These are phyloP conservation scores for Chromobotia macracanthus DNA, from an alignment of 2,797 vertebrate genomes.

Conservation along the genomic window DNA sequence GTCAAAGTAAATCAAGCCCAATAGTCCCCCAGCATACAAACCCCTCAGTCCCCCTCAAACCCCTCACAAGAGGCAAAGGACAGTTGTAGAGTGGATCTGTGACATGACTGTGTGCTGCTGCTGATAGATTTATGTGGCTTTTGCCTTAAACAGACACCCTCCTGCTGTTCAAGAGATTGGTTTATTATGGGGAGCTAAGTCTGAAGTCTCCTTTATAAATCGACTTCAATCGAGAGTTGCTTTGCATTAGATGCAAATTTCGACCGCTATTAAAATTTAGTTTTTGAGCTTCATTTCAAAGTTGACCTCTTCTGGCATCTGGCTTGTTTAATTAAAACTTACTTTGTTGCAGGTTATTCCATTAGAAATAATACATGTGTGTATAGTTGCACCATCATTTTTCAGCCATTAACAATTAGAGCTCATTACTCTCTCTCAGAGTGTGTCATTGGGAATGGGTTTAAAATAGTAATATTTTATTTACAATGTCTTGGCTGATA, in stretches of 20 bases:
- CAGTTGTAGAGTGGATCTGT: conserved; percentile 4
- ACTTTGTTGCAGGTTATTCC: not conserved
- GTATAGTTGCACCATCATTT: not conserved
- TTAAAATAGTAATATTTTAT: not conserved
- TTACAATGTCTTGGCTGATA: not conserved
- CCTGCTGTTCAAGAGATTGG: not conserved
- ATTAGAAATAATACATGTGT: not conserved
- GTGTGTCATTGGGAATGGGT: too few species aligned
- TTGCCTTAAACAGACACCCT: conserved; percentile 20
- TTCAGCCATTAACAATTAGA: not conserved
- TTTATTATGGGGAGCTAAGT: not conserved
- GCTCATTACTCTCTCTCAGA: too few species aligned
- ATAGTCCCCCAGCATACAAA: not conserved
- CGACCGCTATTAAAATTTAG: not conserved
- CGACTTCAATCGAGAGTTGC: not conserved
- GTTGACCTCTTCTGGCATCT: not conserved
- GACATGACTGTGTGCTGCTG: not conserved
- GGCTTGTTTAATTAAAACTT: conserved; percentile 8
- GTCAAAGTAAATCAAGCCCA: conserved; percentile 69
- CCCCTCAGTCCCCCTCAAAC: not conserved
- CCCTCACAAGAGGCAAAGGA: not conserved
- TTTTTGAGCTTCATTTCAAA: not conserved
- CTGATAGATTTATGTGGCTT: conserved; percentile 31
- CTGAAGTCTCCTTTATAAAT: not conserved
- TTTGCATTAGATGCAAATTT: not conserved